Evolutionary conservation across 2,797 vertebrate genomes (phyloP), one percentile per base, ranked within the genome.

Genomic region (Microtus agrestis): DNA sequence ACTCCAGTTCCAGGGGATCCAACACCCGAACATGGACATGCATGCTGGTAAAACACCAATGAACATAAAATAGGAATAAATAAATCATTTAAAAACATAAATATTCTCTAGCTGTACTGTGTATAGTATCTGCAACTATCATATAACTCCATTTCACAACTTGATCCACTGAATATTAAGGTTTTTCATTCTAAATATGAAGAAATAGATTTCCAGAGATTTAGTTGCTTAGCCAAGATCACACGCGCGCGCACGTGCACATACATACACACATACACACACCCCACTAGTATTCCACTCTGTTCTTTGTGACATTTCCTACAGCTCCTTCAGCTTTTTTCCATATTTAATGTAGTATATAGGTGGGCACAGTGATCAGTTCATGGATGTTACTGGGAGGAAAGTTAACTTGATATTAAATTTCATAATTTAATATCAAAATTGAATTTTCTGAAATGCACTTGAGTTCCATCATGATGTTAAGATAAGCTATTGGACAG

Each of bases 401-500:
- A n/a, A n/a, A 31, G 84, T 27, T 86, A 89, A 96, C 67, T 91
- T 59, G 56, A 59, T 23, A 59, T 23, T 59, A 59, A 59, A 59
- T 59, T 59, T 59, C 6, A 8, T 59, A 59, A 59, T 59, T 59
- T 59, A 82, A 48, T 31, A 31, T 76, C 29, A 61, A 93, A 91
- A 77, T 56, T 40, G 46, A 88, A 89, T 25, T 92, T 79, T 87
- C 85, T 77, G 54, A 94, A 84, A 89, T 5, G 21, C 51, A 48
- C 67, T 85, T 37, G 79, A 56, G 82, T 90, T 85, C 9, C 23
- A 12, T 23, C 29, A 23, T 37, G 48, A 79, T n/a, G 74, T 91
- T 81, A 87, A 69, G 77, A 79, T 59, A 76, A 93, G 43, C 77
- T 91, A 84, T 48, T 14, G 59, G 61, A 90, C 40, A 81, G 48